Evolutionary conservation across 2,113 vertebrate genomes (phyloP).

Genomic region (Brevimyrus niger): DNA sequence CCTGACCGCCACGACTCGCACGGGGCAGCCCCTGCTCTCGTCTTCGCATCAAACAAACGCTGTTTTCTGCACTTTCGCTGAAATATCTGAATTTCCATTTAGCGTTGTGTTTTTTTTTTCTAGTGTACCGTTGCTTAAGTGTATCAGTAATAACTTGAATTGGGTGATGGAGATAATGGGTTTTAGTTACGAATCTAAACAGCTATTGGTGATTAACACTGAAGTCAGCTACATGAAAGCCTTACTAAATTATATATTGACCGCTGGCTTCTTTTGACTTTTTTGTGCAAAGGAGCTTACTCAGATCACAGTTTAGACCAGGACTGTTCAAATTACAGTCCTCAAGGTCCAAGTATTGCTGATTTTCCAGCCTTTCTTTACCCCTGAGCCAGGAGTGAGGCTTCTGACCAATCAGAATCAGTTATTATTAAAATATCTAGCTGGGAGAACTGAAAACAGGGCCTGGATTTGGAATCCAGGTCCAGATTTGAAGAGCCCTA

Average conservation of each 20-base stretch:
- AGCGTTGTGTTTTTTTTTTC: not conserved
- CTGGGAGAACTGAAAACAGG: not conserved
- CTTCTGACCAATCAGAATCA: not conserved
- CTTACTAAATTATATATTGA: not conserved
- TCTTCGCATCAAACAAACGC: not conserved
- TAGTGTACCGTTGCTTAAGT: not conserved
- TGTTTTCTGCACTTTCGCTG: not conserved
- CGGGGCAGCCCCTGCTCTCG: not conserved
- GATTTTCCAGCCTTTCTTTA: not conserved
- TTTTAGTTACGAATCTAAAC: not conserved
- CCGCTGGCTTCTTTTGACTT: not conserved
- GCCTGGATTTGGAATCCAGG: not conserved
- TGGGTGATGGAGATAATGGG: not conserved
- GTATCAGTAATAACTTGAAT: not conserved
- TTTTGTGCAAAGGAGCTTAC: not conserved
- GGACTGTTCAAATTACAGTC: not conserved
- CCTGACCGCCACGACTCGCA: not conserved
- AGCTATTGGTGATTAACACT: not conserved
- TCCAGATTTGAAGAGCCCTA: not conserved
- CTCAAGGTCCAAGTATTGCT: not conserved
- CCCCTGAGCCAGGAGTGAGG: not conserved
- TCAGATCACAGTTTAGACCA: not conserved
- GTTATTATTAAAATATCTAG: not conserved
- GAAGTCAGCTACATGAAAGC: not conserved
- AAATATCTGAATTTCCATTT: not conserved